A percentile compares a stretch with the other conserved stretches of the same genome.
These are phyloP conservation scores for Vesta saturnalis DNA, from an alignment of 2,888 invertebrate species.

Conservation along the genomic window DNA sequence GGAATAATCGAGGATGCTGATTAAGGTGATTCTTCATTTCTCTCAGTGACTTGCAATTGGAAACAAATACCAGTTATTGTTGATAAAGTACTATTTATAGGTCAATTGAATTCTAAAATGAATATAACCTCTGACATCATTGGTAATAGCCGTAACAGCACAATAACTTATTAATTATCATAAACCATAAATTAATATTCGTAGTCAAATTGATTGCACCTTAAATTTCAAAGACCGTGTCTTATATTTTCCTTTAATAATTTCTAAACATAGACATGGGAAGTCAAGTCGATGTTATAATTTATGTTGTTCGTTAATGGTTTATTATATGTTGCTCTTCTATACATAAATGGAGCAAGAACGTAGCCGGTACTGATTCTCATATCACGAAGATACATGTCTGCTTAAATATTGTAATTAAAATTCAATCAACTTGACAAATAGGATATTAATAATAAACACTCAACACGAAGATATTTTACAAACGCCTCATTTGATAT, in stretches of 20 bases:
- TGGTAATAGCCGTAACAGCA: background rate
- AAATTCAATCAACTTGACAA: slow-evolving; percentile 1
- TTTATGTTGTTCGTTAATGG: slow-evolving; percentile 16
- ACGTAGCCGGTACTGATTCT: slow-evolving; percentile 1
- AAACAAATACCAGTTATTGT: background rate
- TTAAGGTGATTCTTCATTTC: slow-evolving; percentile 5
- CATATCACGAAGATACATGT: background rate
- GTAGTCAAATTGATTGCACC: slow-evolving; percentile 36
- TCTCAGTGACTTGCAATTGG: slow-evolving; percentile 5
- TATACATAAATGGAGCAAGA: slow-evolving; percentile 11
- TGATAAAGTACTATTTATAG: slow-evolving; percentile 15
- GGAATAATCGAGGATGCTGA: slow-evolving; percentile 7
- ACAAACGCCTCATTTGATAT: background rate
- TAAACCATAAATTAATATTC: slow-evolving; percentile 45
- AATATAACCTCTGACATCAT: slow-evolving; percentile 38
- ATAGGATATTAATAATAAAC: slow-evolving; percentile 1
- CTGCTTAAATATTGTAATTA: slow-evolving; percentile 1
- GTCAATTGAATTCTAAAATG: slow-evolving; percentile 25
- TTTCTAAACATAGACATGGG: slow-evolving; percentile 22
- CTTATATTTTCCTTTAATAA: slow-evolving; percentile 27
- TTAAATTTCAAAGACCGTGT: slow-evolving; percentile 36
- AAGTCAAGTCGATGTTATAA: slow-evolving; percentile 19
- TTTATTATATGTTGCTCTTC: slow-evolving; percentile 12
- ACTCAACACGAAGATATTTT: background rate
- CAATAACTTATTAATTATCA: slow-evolving; percentile 38